Percentiles rank a stretch among this genome's conserved stretches.
Evolutionary conservation across 2,888 invertebrate species (phyloP).

Genomic region (Phaedon cochleariae): DNA sequence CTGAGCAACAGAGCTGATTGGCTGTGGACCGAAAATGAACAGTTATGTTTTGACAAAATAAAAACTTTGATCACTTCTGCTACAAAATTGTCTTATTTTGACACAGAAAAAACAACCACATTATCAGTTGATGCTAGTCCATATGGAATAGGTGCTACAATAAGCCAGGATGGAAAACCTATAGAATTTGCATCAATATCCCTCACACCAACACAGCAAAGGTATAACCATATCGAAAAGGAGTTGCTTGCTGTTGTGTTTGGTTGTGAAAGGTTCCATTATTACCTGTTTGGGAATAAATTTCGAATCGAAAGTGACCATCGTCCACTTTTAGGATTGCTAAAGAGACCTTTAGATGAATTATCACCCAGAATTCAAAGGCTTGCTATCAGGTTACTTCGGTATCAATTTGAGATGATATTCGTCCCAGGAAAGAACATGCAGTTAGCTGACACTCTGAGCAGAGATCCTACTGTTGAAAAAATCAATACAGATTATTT

Average conservation of each 20-base stretch:
- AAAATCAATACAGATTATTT: neutral
- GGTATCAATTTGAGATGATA: constrained; percentile 32
- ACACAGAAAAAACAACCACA: neutral
- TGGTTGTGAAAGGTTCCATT: neutral
- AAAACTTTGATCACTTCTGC: neutral
- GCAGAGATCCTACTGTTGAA: constrained; percentile 17
- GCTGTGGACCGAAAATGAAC: too few species aligned
- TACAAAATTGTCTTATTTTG: too few species aligned
- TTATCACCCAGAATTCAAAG: constrained; percentile 20
- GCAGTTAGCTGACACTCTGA: constrained; percentile 30
- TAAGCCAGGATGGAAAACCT: too few species aligned
- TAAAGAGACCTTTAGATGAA: neutral
- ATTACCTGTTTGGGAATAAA: neutral
- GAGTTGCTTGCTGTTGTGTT: neutral
- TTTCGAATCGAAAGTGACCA: neutral
- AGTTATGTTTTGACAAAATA: neutral
- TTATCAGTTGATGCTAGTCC: neutral
- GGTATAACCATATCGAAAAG: neutral
- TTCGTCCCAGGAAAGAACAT: constrained; percentile 36
- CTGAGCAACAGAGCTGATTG: neutral
- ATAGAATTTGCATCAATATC: neutral
- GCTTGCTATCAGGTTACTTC: constrained; percentile 31
- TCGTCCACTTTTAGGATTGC: neutral
- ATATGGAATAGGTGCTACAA: neutral
- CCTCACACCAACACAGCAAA: too few species aligned